Evolutionary conservation across 1,140 invertebrate genomes (phyloP), one percentile per base, ranked within the genome.

Genomic region (Procambarus clarkii): DNA sequence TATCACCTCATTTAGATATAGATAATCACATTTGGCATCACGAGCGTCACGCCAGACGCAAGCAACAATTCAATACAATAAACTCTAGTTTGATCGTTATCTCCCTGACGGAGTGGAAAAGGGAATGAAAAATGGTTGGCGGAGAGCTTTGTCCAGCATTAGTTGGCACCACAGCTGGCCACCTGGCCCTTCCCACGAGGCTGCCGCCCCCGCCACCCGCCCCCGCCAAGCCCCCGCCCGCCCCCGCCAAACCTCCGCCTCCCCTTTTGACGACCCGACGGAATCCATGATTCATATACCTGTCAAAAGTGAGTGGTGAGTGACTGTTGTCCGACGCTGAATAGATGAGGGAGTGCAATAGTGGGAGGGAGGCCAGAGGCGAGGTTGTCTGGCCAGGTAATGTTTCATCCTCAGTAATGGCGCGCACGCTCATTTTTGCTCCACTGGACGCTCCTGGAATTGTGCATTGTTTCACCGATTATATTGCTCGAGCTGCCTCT

Each of bases 201-300:
- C 48, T 54, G 48, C 48, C 44, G 3, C 60, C 69, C 5, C 69
- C 69, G 7, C 24, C 69, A 21, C 2, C 24, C 24, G 13, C 21
- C 69, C n/a, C 69, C n/a, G 8, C 48, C 48, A 18, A 11, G 48
- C 79, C 3, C 45, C 18, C 46, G 3, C 78, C 45, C 0, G 4
- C 15, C 48, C 5, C 48, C 79, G 5, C n/a, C 45, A 18, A 44
- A 3, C 21, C 48, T n/a, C 79, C 48, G 79, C 48, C 79, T 54
- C 79, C n/a, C 48, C 79, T 81, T 81, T 81, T 50, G 79, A n/a
- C 79, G 48, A 81, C 79, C 79, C 48, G 48, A 34, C 48, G 79
- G 79, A 50, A 81, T 81, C 46, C 48, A 81, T 81, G 79, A 81
- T 81, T 54, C 79, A 81, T 81, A 81, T 58, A 45, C 79, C 79